Evolutionary conservation across 2,797 vertebrate genomes (phyloP), one percentile per base, ranked within the genome.

Genomic region (Onychomys arenicola): DNA sequence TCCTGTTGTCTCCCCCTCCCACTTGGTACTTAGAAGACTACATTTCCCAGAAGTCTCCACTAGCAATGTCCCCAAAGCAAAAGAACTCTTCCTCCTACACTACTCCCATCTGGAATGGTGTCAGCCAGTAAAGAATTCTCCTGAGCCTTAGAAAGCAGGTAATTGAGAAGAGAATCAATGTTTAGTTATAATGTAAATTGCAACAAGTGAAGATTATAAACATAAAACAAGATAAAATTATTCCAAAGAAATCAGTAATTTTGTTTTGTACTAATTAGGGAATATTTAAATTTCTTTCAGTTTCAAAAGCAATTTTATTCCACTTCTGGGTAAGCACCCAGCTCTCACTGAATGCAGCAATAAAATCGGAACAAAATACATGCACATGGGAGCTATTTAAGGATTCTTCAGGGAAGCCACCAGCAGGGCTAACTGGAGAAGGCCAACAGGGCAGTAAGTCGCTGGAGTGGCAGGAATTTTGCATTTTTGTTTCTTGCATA

Each of bases 1-100:
- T 73, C 25, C 65, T 43, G 81, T 55, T 59, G 11, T 25, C 67
- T 29, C 46, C 27, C 40, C 10, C 40, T 90, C 59, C 40, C 23
- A 13, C 23, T 92, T 61, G 11, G 34, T 91, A 89, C 17, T 90
- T 75, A 95, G 63, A 95, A 94, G 77, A 97, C 82, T 96, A 97
- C 92, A 96, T 95, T 97, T 98, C 95, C 95, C 93, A 98, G 95
- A 93, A 95, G 92, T 71, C 97, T 91, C 69, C 59, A 88, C 43
- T 59, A 94, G 55, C 84, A 94, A 91, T 59, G 49, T 94, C 69
- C 69, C n/a, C 65, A 94, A 95, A 82, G 65, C 89, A 71, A 93
- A 19, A 89, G 29, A 89, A 43, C 13, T 67, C 34, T 46, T 93
- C 73, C 34, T 87, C n/a, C 32, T 87, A 83, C n/a, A 29, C 23